Conservation (phyloP, 2,797 vertebrate genomes). For the Cottoperca gobio region DNA sequence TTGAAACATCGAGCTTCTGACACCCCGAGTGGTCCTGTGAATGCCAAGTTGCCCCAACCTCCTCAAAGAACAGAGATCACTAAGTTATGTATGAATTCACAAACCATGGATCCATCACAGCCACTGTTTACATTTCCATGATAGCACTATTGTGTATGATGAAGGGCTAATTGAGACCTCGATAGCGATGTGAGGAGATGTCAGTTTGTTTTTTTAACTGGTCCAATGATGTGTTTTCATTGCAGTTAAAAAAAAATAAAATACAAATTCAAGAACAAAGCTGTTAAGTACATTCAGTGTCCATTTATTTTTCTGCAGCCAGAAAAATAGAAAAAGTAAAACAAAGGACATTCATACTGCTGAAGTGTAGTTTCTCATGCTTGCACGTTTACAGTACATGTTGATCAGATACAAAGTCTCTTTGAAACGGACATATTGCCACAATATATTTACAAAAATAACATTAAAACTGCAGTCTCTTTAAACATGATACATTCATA, state of each 20-base stretch:
- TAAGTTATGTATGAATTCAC: neutral
- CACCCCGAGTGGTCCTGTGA: neutral
- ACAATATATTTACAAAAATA: conserved; percentile 84
- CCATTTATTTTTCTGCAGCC: conserved; percentile 82
- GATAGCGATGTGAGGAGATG: too few species aligned
- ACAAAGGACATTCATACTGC: conserved; percentile 80
- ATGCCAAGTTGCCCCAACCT: neutral
- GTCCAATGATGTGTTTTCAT: too few species aligned
- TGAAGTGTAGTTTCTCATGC: conserved; percentile 83
- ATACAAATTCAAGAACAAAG: neutral
- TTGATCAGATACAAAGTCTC: conserved; percentile 75
- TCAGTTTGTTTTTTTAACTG: too few species aligned
- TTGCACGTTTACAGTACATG: conserved; percentile 81
- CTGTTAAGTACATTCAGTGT: conserved; percentile 80
- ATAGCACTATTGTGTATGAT: neutral
- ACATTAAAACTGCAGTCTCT: conserved; percentile 76
- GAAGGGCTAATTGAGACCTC: neutral
- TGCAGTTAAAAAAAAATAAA: too few species aligned
- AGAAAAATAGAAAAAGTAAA: conserved; percentile 82
- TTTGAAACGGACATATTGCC: conserved; percentile 68
- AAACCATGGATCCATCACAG: neutral
- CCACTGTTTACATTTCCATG: neutral
- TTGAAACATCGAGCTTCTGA: neutral
- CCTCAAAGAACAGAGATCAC: neutral
- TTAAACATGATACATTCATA: conserved; percentile 74